Percentiles rank a stretch among this genome's conserved stretches.
Evolutionary conservation across 2,797 vertebrate genomes (phyloP).

Genomic region (Dryobates pubescens): DNA sequence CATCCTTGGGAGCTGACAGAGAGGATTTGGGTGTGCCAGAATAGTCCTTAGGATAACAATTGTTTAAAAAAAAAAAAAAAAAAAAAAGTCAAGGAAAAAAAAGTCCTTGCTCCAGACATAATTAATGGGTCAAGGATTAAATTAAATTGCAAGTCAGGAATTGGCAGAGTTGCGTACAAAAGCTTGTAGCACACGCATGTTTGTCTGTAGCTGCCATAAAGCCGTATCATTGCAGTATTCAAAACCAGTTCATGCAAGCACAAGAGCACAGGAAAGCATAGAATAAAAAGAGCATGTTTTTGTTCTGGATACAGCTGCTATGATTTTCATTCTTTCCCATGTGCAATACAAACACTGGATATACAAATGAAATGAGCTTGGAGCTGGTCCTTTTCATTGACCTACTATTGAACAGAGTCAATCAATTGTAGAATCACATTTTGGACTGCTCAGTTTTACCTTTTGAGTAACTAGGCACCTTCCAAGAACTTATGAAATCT

Average conservation of each 20-base stretch:
- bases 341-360: neutral
- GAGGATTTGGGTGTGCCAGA: neutral
- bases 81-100: too few relatives aligned
- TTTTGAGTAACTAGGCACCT: neutral
- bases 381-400: neutral
- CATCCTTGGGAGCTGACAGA: neutral
- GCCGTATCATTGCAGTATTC: neutral
- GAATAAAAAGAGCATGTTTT: neutral
- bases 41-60: neutral
- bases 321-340: neutral
- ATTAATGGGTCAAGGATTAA: neutral
- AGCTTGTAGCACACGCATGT: neutral
- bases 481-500: neutral
- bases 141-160: neutral
- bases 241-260: neutral
- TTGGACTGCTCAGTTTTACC: neutral
- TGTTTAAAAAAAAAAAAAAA: neutral
- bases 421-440: neutral
- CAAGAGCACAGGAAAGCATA: neutral
- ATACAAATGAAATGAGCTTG: neutral
- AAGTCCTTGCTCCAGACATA: neutral
- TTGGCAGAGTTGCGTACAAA: neutral
- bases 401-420: neutral
- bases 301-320: neutral
- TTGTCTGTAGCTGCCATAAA: neutral